Percentiles rank a stretch among this genome's conserved stretches.
Evolutionary conservation across 2,888 invertebrate genomes (phyloP).

Genomic region (Ashinkailepas kermadecensis): DNA sequence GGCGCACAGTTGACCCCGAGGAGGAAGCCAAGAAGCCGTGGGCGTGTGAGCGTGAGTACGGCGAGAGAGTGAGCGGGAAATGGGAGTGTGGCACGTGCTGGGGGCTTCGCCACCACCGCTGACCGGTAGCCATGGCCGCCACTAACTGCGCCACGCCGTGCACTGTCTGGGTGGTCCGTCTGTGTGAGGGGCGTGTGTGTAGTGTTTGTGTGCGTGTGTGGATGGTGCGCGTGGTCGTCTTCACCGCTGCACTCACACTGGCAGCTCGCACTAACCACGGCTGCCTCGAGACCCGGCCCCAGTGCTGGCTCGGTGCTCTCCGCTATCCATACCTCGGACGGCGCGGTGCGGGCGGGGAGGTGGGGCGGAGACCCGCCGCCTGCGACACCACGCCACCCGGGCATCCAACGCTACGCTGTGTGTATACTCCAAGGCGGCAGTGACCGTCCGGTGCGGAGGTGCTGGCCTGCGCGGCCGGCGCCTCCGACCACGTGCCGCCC

Average conservation of each 20-base stretch:
- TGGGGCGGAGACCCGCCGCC: too few relatives aligned
- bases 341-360: too few relatives aligned
- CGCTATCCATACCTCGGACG: too few relatives aligned
- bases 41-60: constrained; percentile 11
- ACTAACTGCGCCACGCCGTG: neutral
- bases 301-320: too few relatives aligned
- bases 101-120: neutral
- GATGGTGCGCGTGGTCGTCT: neutral
- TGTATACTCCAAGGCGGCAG: too few relatives aligned
- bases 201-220: too few relatives aligned
- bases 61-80: too few relatives aligned
- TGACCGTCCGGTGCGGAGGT: too few relatives aligned
- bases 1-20: constrained; percentile 13
- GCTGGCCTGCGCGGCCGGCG: neutral
- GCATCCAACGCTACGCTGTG: too few relatives aligned
- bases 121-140: neutral
- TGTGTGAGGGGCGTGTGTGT: neutral
- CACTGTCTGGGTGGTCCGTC: neutral
- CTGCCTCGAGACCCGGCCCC: too few relatives aligned
- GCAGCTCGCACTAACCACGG: neutral
- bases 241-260: neutral
- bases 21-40: constrained; percentile 15
- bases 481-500: neutral
- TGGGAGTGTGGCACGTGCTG: too few relatives aligned
- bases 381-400: too few relatives aligned